Conservation (phyloP, 2,888 invertebrate genomes). For the Eurois occulta region DNA sequence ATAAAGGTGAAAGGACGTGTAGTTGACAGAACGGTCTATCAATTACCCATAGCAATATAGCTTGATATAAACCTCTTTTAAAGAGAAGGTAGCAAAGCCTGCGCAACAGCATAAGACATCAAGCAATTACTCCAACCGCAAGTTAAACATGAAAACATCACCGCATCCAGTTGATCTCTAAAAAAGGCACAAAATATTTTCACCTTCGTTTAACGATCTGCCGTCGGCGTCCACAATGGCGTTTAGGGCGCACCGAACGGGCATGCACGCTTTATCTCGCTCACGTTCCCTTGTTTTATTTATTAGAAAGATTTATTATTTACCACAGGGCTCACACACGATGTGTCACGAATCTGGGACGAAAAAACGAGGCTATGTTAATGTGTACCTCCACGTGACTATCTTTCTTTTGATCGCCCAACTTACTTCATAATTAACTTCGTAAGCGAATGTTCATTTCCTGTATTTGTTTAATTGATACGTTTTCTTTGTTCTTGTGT, state of each 20-base stretch:
- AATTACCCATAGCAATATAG: no score
- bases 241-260: slow-evolving; percentile 89
- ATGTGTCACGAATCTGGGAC: slow-evolving; percentile 88
- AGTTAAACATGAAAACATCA: slow-evolving; percentile 54
- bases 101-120: slow-evolving; percentile 42
- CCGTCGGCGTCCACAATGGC: slow-evolving; percentile 84
- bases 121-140: slow-evolving; percentile 52
- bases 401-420: slow-evolving; percentile 79
- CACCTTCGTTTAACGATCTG: slow-evolving; percentile 89
- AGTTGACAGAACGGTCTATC: background rate
- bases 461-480: slow-evolving; percentile 70
- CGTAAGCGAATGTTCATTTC: slow-evolving; percentile 71
- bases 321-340: slow-evolving; percentile 89
- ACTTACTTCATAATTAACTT: slow-evolving; percentile 74
- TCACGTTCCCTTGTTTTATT: slow-evolving; percentile 90
- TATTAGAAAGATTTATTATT: slow-evolving; percentile 91
- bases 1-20: background rate
- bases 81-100: background rate
- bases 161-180: slow-evolving; percentile 72
- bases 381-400: slow-evolving; percentile 85
- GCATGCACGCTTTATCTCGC: slow-evolving; percentile 87
- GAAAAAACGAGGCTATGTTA: slow-evolving; percentile 88
- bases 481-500: slow-evolving; percentile 65
- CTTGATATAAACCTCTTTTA: background rate
- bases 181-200: slow-evolving; percentile 86